Evolutionary conservation across 2,888 invertebrate genomes (phyloP).

Genomic region (Tethea ocularis): DNA sequence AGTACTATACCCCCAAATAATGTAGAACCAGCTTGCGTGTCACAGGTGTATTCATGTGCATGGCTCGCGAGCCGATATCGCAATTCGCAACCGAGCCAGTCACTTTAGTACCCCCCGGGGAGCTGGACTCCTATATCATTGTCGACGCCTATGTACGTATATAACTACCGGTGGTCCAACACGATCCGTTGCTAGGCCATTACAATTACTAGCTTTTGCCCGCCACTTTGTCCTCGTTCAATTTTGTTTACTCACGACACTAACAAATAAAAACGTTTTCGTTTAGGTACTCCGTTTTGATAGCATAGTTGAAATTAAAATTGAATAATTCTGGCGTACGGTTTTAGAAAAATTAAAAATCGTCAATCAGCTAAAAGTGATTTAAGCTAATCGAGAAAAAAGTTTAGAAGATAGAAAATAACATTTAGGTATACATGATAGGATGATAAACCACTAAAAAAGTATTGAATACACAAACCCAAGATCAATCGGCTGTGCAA

Average conservation of each 20-base stretch:
- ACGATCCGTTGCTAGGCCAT: slow-evolving; percentile 2
- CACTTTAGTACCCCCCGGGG: slow-evolving; percentile 63
- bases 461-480: neutral
- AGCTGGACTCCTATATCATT: slow-evolving; percentile 48
- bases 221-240: neutral
- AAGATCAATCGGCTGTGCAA: slow-evolving; percentile 8
- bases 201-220: neutral
- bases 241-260: neutral
- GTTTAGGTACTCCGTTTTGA: neutral
- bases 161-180: slow-evolving; percentile 1
- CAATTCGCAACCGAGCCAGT: slow-evolving; percentile 53
- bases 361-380: neutral
- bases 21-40: slow-evolving; percentile 33
- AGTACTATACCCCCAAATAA: neutral
- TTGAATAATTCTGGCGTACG: neutral
- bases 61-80: slow-evolving; percentile 40
- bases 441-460: neutral
- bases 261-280: neutral
- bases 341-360: neutral
- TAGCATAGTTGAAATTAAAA: neutral
- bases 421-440: too few relatives aligned
- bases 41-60: slow-evolving; percentile 47
- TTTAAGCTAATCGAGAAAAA: too few relatives aligned
- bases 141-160: slow-evolving; percentile 8
- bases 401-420: too few relatives aligned